phyloP scores from a whole-genome alignment of 2,888 invertebrate genomes.

The Biston betularia region DNA sequence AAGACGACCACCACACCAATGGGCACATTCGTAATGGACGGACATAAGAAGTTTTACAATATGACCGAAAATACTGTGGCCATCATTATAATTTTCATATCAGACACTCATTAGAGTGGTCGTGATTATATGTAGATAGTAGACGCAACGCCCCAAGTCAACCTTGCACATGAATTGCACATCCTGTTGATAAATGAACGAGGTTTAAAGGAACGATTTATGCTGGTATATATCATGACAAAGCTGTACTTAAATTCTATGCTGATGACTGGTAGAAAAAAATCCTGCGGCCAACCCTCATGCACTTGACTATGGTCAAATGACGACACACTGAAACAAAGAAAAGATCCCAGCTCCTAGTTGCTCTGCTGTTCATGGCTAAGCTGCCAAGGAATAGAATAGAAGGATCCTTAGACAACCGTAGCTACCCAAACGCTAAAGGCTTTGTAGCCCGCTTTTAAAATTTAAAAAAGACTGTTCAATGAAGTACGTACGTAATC shows the following conservation, averaged over 20 bases:
- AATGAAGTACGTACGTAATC: too few species aligned
- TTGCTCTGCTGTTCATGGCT: too few species aligned
- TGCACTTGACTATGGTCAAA: neutral
- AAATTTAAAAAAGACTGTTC: too few species aligned
- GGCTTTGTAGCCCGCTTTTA: too few species aligned
- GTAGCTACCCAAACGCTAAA: too few species aligned
- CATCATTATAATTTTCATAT: neutral
- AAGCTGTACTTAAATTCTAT: neutral
- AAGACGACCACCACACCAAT: conserved; percentile 46
- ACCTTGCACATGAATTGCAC: neutral
- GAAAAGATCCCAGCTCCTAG: neutral
- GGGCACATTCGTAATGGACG: conserved; percentile 4
- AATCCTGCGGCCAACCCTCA: neutral
- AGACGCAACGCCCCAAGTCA: neutral
- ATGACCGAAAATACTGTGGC: conserved; percentile 1
- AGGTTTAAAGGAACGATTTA: neutral
- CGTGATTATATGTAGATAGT: neutral
- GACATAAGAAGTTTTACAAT: neutral
- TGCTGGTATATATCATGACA: neutral
- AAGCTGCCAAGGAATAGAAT: too few species aligned
- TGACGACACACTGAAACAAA: neutral
- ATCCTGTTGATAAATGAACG: neutral
- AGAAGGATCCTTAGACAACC: too few species aligned
- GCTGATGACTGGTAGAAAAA: neutral
- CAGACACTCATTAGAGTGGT: neutral